Percentiles rank a stretch among this genome's conserved stretches.
Conservation (phyloP, 2,113 vertebrate species). For the Petrocephalus microphthalmus region DNA sequence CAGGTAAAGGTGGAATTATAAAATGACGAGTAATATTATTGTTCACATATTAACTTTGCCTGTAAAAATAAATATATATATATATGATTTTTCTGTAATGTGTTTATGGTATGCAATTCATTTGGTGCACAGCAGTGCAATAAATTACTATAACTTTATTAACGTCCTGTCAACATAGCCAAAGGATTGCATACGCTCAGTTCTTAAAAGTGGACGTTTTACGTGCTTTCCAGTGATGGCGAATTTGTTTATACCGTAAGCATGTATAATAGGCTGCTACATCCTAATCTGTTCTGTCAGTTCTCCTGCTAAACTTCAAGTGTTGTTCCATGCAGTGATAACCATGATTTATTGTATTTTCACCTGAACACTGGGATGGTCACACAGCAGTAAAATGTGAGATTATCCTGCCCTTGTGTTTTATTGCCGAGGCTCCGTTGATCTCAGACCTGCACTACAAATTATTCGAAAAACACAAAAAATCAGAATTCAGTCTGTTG, state of each 20-base stretch:
- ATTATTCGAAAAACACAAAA: not conserved
- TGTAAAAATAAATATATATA: not conserved
- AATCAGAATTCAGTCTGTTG: not conserved
- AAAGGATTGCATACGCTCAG: not conserved
- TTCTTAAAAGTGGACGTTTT: not conserved
- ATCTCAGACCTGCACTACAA: not conserved
- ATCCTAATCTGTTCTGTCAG: not conserved
- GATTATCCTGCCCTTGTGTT: not conserved
- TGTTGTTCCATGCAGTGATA: not conserved
- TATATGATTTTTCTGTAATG: not conserved
- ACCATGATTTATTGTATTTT: not conserved
- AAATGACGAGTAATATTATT: not conserved
- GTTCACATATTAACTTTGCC: not conserved
- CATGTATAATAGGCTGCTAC: not conserved
- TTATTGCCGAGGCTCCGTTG: not conserved
- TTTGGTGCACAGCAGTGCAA: not conserved
- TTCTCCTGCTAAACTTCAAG: not conserved
- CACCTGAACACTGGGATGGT: not conserved
- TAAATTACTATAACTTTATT: not conserved
- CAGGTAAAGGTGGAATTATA: constrained; percentile 1
- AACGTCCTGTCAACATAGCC: not conserved
- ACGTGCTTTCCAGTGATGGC: not conserved
- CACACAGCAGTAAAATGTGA: not conserved
- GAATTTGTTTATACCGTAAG: not conserved
- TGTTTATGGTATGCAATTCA: not conserved